Evolutionary conservation across 2,113 vertebrate genomes (phyloP).

Genomic region (Petrocephalus zakoni): DNA sequence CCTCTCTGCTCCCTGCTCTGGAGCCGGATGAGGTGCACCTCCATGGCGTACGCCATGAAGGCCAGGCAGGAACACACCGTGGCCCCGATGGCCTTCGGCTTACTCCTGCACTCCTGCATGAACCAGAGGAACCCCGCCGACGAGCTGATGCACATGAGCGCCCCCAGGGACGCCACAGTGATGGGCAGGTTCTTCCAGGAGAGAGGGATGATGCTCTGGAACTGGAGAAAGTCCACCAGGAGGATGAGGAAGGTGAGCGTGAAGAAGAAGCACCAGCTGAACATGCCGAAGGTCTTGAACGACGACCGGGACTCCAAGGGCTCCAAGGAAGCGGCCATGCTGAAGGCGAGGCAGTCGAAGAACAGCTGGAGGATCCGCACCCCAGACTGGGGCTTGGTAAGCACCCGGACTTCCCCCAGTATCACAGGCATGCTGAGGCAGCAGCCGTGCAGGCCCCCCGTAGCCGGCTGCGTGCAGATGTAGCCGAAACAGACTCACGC

Average conservation of each 20-base stretch:
- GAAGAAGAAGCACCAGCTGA: constrained; percentile 66
- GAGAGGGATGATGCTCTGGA: constrained; percentile 61
- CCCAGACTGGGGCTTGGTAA: constrained; percentile 55
- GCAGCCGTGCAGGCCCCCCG: neutral
- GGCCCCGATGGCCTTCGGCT: neutral
- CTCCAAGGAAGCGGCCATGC: constrained; percentile 42
- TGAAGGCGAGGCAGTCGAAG: constrained; percentile 54
- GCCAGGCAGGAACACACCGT: constrained; percentile 47
- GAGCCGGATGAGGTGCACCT: constrained; percentile 45
- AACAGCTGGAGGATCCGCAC: constrained; percentile 54
- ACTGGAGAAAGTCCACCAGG: constrained; percentile 57
- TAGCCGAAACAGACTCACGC: neutral
- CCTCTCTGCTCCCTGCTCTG: constrained; percentile 49
- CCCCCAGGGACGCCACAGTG: constrained; percentile 47
- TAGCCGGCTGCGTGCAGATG: no score
- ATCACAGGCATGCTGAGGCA: constrained; percentile 58
- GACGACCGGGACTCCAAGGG: rapidly evolving
- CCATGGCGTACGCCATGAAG: constrained; percentile 49
- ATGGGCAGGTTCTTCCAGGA: constrained; percentile 68
- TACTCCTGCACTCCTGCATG: neutral
- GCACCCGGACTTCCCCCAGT: constrained; percentile 55
- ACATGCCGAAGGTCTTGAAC: constrained; percentile 51
- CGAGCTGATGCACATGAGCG: constrained; percentile 51
- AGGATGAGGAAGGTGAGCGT: constrained; percentile 55
- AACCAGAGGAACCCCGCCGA: constrained; percentile 47